Percentiles rank a stretch among this genome's conserved stretches.
These are phyloP conservation scores for Brachymystax lenok DNA, from an alignment of 2,797 vertebrate genomes.

Conservation along the genomic window DNA sequence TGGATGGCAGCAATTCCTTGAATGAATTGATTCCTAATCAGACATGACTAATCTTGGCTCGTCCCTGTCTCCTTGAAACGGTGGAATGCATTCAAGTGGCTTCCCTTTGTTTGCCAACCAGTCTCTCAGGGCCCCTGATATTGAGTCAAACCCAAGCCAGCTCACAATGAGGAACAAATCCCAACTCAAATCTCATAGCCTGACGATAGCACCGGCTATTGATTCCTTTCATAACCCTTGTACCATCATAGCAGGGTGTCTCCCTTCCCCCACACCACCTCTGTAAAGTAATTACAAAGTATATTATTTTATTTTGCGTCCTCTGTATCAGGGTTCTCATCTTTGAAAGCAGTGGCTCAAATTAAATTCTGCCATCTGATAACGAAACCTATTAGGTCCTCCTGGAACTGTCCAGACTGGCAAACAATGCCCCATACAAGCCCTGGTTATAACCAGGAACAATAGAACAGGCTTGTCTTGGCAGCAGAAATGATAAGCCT, in stretches of 20 bases:
- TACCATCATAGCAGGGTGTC: not conserved
- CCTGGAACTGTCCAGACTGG: conserved; percentile 59
- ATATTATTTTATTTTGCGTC: conserved; percentile 68
- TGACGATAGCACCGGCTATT: conserved; percentile 57
- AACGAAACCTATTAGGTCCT: conserved; percentile 76
- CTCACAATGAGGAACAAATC: conserved; percentile 65
- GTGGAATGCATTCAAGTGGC: conserved; percentile 21
- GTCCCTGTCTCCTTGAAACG: conserved; percentile 34
- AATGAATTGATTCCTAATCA: conserved; percentile 64
- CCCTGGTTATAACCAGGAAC: conserved; percentile 59
- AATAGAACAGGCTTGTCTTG: conserved; percentile 24
- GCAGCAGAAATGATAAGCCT: conserved; percentile 23
- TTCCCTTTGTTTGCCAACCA: conserved; percentile 58
- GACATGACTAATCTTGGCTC: conserved; percentile 62
- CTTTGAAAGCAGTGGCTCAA: conserved; percentile 70
- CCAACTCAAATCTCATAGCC: conserved; percentile 70
- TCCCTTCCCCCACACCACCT: conserved; percentile 19
- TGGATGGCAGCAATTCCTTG: conserved; percentile 48
- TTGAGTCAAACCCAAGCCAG: conserved; percentile 57
- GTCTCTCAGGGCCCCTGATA: conserved; percentile 40
- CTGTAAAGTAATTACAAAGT: conserved; percentile 71
- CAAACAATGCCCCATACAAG: conserved; percentile 66
- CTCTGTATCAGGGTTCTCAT: conserved; percentile 67
- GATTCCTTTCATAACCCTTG: conserved; percentile 63
- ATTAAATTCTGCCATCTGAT: conserved; percentile 77